Evolutionary conservation across 2,797 vertebrate genomes (phyloP).

Genomic region (Microctenopoma stevenorrisi): DNA sequence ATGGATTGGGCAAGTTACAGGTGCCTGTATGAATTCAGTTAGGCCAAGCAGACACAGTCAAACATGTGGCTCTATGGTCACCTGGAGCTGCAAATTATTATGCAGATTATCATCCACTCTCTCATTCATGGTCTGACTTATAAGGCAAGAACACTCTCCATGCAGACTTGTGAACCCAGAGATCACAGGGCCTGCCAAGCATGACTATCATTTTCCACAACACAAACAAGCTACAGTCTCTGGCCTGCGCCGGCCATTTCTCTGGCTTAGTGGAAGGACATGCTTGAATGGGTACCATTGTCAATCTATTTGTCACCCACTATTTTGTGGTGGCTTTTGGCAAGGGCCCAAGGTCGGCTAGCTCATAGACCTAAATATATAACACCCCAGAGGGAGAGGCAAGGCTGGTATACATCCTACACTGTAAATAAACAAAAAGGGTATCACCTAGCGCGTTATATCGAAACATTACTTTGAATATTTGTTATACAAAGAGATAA

Average conservation of each 20-base stretch:
- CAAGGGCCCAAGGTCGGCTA: constrained; percentile 64
- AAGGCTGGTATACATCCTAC: constrained; percentile 35
- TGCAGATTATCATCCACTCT: constrained; percentile 56
- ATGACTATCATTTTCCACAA: constrained; percentile 82
- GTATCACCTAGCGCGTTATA: constrained; percentile 13
- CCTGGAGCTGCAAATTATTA: constrained; percentile 58
- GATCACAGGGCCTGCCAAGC: constrained; percentile 59
- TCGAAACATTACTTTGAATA: background rate
- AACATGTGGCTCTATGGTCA: constrained; percentile 53
- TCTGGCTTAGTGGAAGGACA: constrained; percentile 65
- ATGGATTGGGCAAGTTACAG: constrained; percentile 40
- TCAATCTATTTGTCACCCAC: constrained; percentile 82
- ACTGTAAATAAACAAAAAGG: constrained; percentile 50
- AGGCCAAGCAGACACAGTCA: constrained; percentile 37
- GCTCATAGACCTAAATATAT: constrained; percentile 78
- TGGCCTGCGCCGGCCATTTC: constrained; percentile 58
- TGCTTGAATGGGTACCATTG: constrained; percentile 80
- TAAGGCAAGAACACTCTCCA: constrained; percentile 74
- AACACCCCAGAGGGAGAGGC: constrained; percentile 43
- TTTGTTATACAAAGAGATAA: background rate
- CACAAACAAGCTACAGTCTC: constrained; percentile 75
- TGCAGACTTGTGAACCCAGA: constrained; percentile 56
- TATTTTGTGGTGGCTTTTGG: constrained; percentile 78
- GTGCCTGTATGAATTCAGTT: constrained; percentile 35
- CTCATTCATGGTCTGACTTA: constrained; percentile 79